Conservation (phyloP, 2,888 invertebrate genomes). For the Patella ulyssiponensis region DNA sequence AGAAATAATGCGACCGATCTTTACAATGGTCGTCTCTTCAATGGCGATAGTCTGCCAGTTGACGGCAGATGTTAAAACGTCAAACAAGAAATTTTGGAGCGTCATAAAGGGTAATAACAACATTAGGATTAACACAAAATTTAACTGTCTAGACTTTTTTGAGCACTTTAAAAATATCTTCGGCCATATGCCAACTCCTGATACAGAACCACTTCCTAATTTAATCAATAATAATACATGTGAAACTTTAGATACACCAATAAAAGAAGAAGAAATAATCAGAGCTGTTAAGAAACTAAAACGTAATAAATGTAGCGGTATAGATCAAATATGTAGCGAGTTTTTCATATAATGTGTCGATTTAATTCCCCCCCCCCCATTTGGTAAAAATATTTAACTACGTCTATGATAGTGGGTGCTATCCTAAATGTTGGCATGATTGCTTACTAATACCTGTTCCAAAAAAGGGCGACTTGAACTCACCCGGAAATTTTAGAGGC, state of each 20-base stretch:
- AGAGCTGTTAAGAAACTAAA: constrained; percentile 2
- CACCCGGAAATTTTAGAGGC: not conserved
- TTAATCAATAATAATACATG: not conserved
- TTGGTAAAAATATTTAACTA: not conserved
- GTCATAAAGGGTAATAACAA: not conserved
- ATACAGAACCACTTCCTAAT: not conserved
- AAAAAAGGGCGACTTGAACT: not conserved
- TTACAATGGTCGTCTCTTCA: no score
- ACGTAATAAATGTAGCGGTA: not conserved
- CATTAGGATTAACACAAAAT: not conserved
- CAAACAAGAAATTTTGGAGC: constrained; percentile 2
- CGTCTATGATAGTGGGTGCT: not conserved
- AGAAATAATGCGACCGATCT: no score
- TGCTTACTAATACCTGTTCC: not conserved
- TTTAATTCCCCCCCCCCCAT: not conserved
- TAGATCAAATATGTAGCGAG: not conserved
- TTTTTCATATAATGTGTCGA: constrained; percentile 1
- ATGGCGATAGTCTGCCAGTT: no score
- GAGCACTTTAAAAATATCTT: not conserved
- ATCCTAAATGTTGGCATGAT: not conserved
- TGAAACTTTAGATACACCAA: not conserved
- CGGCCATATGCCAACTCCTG: not conserved
- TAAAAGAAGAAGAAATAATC: not conserved
- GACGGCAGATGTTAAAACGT: no score
- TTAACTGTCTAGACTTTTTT: not conserved